These are phyloP conservation scores for Lymantria dispar DNA, from an alignment of 2,888 invertebrate species.

Conservation along the genomic window DNA sequence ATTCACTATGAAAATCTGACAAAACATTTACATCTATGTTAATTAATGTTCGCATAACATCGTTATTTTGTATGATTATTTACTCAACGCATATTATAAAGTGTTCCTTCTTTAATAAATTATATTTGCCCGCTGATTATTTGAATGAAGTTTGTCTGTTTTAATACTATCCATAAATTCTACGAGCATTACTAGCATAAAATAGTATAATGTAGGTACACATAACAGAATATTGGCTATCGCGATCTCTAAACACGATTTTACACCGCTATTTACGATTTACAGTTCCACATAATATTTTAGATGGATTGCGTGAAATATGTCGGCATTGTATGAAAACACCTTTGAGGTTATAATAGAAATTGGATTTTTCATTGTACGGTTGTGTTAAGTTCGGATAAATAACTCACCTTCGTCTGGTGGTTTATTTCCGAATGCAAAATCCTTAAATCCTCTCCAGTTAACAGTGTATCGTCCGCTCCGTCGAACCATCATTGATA, in stretches of 20 bases:
- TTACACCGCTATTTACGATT: conserved; percentile 11
- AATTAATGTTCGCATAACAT: too few relatives aligned
- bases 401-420: conserved; percentile 71
- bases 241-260: conserved; percentile 10
- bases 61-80: too few relatives aligned
- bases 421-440: conserved; percentile 71
- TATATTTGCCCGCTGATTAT: too few relatives aligned
- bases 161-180: too few relatives aligned
- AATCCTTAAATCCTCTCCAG: conserved; percentile 77
- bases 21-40: too few relatives aligned
- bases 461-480: conserved; percentile 79
- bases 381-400: conserved; percentile 17
- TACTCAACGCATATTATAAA: too few relatives aligned
- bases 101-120: too few relatives aligned
- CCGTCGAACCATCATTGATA: conserved; percentile 76
- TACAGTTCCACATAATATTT: conserved; percentile 8
- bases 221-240: conserved; percentile 5
- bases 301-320: conserved; percentile 1
- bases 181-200: too few relatives aligned
- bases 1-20: too few relatives aligned
- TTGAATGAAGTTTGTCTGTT: too few relatives aligned
- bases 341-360: conserved; percentile 52
- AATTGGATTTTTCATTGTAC: conserved; percentile 22
- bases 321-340: conserved; percentile 4
- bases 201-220: background rate